Evolutionary conservation across 1,140 invertebrate genomes (phyloP).

Genomic region (Neodiprion fabricii): DNA sequence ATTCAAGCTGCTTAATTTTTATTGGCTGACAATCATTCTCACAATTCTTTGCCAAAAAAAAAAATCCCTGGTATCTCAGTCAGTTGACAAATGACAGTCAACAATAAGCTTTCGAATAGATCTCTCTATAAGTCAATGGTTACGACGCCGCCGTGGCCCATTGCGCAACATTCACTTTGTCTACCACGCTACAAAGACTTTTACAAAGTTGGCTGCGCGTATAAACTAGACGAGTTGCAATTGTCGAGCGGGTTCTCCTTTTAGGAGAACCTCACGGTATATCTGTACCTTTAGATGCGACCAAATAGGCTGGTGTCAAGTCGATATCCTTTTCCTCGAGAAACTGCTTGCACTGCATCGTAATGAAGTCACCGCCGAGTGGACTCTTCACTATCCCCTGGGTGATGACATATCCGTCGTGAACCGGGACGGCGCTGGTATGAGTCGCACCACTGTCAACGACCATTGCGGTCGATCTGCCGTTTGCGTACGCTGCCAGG

Average conservation of each 20-base stretch:
- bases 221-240: not conserved
- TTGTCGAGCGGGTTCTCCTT: not conserved
- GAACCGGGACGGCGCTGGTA: conserved; percentile 93
- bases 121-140: no score
- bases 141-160: no score
- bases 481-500: conserved; percentile 92
- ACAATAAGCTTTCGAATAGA: no score
- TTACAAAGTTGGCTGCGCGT: no score
- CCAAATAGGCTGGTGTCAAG: conserved; percentile 84
- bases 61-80: no score
- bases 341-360: conserved; percentile 82
- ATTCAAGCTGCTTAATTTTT: no score
- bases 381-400: conserved; percentile 92
- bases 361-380: conserved; percentile 91
- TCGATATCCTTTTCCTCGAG: conserved; percentile 83
- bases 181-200: no score
- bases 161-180: no score
- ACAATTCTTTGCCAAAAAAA: no score
- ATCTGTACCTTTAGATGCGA: conserved; percentile 71
- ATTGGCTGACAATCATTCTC: no score
- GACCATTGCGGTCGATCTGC: conserved; percentile 87
- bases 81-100: no score
- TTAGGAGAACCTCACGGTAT: conserved; percentile 18
- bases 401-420: conserved; percentile 89
- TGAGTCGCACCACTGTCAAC: conserved; percentile 93